Conservation (phyloP, 2,797 vertebrate species). For the Muscicapa comitata region DNA sequence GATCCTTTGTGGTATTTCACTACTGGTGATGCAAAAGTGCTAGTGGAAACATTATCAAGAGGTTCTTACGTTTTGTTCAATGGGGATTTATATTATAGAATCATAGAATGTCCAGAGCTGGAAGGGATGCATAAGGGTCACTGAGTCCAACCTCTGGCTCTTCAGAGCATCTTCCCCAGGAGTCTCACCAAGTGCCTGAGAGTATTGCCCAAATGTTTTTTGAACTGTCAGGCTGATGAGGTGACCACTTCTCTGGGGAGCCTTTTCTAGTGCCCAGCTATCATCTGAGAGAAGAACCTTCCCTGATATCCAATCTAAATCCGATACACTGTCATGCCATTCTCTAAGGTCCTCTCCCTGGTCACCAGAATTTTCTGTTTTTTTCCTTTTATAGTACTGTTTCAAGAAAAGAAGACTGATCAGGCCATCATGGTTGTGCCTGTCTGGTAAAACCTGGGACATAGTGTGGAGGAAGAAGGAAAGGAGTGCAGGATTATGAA, state of each 20-base stretch:
- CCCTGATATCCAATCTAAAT: not conserved
- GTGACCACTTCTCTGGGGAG: not conserved
- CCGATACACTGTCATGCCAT: fast-evolving
- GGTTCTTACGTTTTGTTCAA: not conserved
- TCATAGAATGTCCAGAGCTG: not conserved
- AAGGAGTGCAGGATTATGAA: not conserved
- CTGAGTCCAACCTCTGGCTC: too few relatives aligned
- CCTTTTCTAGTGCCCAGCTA: not conserved
- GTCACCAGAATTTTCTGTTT: not conserved
- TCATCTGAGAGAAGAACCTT: not conserved
- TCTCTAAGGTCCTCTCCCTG: not conserved
- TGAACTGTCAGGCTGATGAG: not conserved
- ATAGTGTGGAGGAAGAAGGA: not conserved
- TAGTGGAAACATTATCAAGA: not conserved
- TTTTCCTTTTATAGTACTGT: not conserved
- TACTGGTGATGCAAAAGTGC: not conserved
- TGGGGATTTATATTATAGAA: not conserved
- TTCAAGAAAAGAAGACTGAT: not conserved
- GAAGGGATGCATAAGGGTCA: not conserved
- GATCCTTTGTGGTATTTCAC: not conserved
- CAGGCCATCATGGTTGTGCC: not conserved
- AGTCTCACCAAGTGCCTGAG: not conserved
- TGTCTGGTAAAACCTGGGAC: not conserved
- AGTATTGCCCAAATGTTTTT: not conserved
- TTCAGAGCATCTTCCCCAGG: not conserved